Percentiles rank a stretch among this genome's conserved stretches.
These are phyloP conservation scores for Taurulus bubalis DNA, from an alignment of 2,113 vertebrate genomes.

Conservation along the genomic window DNA sequence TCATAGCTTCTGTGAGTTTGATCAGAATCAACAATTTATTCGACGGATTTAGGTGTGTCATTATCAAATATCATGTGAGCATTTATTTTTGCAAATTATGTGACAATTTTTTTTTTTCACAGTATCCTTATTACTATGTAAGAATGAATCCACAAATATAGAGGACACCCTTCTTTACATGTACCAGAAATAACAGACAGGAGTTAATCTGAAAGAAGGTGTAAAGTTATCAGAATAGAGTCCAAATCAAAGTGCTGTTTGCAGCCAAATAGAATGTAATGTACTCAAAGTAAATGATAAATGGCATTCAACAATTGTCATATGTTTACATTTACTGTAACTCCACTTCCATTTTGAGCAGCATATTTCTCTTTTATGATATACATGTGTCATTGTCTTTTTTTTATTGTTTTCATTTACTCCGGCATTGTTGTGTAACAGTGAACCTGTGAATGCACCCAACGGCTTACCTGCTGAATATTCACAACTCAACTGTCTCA, in stretches of 20 bases:
- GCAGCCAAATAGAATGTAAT: conserved; percentile 1
- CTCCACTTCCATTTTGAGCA: neutral
- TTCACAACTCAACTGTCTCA: conserved; percentile 8
- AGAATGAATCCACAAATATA: neutral
- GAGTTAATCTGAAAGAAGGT: neutral
- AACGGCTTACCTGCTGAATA: conserved; percentile 1
- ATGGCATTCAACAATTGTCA: neutral
- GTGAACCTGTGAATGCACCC: neutral
- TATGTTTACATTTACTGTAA: neutral
- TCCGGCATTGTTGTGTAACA: neutral
- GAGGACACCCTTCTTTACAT: neutral
- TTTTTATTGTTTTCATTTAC: too few species aligned
- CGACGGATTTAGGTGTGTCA: neutral
- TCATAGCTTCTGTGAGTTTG: neutral
- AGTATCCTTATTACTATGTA: neutral
- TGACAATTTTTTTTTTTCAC: neutral
- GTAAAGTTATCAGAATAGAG: neutral
- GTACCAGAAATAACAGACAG: neutral
- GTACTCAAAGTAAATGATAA: neutral
- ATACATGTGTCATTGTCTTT: neutral
- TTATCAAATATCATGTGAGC: neutral
- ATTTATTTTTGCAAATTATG: neutral
- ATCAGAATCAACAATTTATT: neutral
- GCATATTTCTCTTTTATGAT: neutral
- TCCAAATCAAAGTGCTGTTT: conserved; percentile 1